Base-by-base conservation (phyloP, 2,888 invertebrate species). In the Xestobium rufovillosum region DNA sequence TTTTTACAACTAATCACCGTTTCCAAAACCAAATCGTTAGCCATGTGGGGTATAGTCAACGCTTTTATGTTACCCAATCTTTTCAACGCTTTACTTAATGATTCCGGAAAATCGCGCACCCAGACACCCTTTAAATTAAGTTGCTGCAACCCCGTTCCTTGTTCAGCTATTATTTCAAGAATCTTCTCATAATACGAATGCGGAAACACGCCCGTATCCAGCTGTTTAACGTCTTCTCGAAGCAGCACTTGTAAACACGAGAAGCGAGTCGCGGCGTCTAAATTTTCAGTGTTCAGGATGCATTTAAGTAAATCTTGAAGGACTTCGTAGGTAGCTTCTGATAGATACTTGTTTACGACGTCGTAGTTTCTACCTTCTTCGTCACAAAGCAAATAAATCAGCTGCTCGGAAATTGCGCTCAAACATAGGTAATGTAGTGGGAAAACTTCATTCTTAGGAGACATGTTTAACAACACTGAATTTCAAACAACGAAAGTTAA, bases 111-210 rank as follows among this genome's bases (percentile, higher is more conserved):
- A 44, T 82, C 80, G 59, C 78, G 76, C 26, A 78, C 76, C 81
- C 81, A 82, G 17, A 82, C 76, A 9, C 82, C 82, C 66, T 80
- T 81, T 38, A 82, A 63, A 61, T 81, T 80, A 34, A 82, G 69
- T 32, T 63, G 60, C 28, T 75, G 73, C 47, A 82, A 53, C 16
- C 79, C 76, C 4, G 67, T 70, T 4, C 81, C 82, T 60, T 77
- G 77, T 13, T 71, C 71, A 3, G 70, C 68, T 50, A 82, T 76
- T 44, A 76, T 71, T 60, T 78, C 73, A 51, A 82, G 65, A 49
- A 82, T 76, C 61, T 76, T 76, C 42, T 75, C 74, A 57, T 81
- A 80, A 60, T 78, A 82, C n/a, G 75, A 76, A 49, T 75, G 73
- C 1, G 82, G 82, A 61, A 82, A 82, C 30, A 79, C 73, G 25